These are phyloP conservation scores for Strigamia maritima DNA, from an alignment of 2,888 invertebrate species.

Conservation along the genomic window DNA sequence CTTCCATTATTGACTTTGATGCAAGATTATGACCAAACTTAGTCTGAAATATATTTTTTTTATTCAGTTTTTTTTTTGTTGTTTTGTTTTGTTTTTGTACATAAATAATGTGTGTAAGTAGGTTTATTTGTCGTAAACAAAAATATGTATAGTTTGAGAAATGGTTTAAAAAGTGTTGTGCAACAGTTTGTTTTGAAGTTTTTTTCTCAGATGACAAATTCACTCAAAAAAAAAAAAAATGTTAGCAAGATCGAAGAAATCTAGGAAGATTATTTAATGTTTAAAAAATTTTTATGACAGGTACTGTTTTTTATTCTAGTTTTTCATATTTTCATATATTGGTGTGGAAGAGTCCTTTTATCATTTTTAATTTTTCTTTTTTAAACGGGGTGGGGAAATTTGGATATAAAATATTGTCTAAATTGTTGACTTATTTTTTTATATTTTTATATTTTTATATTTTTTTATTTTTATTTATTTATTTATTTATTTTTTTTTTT, in stretches of 20 bases:
- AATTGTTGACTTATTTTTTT: no score
- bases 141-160: conserved; percentile 8
- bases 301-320: conserved; percentile 32
- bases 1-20: neutral
- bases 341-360: conserved; percentile 25
- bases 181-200: conserved; percentile 6
- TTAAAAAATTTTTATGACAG: conserved; percentile 16
- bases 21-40: conserved; percentile 1
- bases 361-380: neutral
- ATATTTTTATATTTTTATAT: no score
- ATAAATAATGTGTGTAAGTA: neutral
- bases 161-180: conserved; percentile 5
- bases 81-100: neutral
- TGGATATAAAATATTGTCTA: neutral
- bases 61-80: neutral
- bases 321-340: neutral
- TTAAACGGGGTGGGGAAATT: neutral
- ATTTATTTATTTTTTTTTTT: no score
- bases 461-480: no score
- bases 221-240: neutral
- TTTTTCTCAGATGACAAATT: conserved; percentile 18
- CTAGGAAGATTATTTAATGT: conserved; percentile 21
- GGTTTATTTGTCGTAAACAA: conserved; percentile 6
- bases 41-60: neutral
- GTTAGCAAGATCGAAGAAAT: conserved; percentile 24